Conservation (phyloP, 2,888 invertebrate species). For the Cephus pygmeus region DNA sequence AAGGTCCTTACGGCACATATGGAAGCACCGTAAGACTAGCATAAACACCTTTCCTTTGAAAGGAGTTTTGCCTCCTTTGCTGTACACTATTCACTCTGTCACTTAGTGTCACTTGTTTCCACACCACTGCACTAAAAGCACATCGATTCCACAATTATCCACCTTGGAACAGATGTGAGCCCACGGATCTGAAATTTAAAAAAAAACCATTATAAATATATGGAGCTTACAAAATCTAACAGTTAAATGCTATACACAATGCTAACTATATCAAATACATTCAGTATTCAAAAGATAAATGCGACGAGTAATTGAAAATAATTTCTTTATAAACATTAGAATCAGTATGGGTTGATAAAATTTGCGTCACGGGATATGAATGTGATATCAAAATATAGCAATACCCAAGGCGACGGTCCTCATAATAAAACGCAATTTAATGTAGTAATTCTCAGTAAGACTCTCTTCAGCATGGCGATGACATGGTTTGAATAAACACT, state of each 20-base stretch:
- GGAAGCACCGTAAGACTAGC: neutral
- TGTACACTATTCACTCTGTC: neutral
- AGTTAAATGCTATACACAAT: neutral
- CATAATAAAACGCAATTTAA: neutral
- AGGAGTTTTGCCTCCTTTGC: neutral
- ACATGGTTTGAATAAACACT: neutral
- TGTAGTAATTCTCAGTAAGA: neutral
- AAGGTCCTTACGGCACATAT: neutral
- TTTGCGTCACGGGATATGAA: neutral
- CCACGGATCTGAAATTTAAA: neutral
- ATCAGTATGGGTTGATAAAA: neutral
- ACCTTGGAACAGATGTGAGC: neutral
- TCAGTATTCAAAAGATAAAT: neutral
- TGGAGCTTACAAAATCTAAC: neutral
- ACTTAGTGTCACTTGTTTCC: neutral
- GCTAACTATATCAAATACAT: neutral
- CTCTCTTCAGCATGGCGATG: neutral
- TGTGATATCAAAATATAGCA: neutral
- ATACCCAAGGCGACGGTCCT: neutral
- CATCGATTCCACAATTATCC: neutral
- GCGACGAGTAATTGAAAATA: neutral
- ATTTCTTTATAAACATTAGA: neutral
- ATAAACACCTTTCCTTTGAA: neutral
- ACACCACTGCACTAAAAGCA: neutral
- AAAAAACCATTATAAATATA: neutral